These are phyloP conservation scores for Scaeva pyrastri DNA, from an alignment of 2,888 invertebrate species.

Conservation along the genomic window DNA sequence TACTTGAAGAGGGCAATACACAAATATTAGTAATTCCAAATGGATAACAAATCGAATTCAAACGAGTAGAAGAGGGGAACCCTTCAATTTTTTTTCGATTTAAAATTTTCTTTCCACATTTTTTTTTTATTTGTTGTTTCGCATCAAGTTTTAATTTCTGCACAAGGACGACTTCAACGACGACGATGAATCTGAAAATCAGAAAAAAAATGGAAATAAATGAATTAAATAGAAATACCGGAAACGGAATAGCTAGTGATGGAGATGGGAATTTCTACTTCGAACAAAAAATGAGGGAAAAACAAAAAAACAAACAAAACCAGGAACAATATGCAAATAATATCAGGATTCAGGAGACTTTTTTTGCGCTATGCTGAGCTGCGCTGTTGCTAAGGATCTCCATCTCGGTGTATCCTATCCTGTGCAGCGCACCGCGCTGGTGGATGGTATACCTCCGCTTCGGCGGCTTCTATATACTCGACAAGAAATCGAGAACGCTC, in stretches of 20 bases:
- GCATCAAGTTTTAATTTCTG: conserved; percentile 35
- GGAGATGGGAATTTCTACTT: conserved; percentile 11
- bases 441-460: background rate
- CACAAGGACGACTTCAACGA: conserved; percentile 16
- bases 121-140: conserved; percentile 1
- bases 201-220: conserved; percentile 5
- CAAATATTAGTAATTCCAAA: conserved; percentile 76
- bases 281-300: background rate
- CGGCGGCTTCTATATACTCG: conserved; percentile 5
- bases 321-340: conserved; percentile 69
- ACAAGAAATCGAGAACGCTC: conserved; percentile 17
- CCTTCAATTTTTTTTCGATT: conserved; percentile 46
- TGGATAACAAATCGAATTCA: conserved; percentile 76
- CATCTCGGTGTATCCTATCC: no score
- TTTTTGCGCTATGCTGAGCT: no score
- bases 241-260: no score
- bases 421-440: no score
- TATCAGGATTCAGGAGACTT: conserved; percentile 27
- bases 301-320: conserved; percentile 8
- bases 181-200: background rate
- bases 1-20: conserved; percentile 56
- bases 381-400: conserved; percentile 19
- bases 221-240: conserved; percentile 16
- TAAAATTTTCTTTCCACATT: conserved; percentile 20
- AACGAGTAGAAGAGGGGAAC: conserved; percentile 63